Percentiles rank a stretch among this genome's conserved stretches.
phyloP scores from a whole-genome alignment of 2,888 invertebrate genomes.

The Acleris emargana region DNA sequence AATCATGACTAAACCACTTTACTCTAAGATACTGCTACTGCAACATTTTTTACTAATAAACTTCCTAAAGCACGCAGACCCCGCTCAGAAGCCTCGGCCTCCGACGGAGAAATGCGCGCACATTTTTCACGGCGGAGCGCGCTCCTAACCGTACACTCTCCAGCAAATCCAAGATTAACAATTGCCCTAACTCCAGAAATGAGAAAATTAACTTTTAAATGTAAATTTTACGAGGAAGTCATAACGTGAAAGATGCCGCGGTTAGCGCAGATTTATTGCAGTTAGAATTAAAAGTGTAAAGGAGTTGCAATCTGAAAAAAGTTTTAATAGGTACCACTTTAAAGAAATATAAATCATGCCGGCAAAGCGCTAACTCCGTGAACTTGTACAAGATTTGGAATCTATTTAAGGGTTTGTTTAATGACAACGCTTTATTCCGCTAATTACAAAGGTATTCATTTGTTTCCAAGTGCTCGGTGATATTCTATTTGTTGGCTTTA shows the following conservation, averaged over 20 bases:
- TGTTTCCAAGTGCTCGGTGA: constrained; percentile 44
- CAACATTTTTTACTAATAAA: no score
- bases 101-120: constrained; percentile 51
- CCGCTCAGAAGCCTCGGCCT: not conserved
- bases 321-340: constrained; percentile 82
- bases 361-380: constrained; percentile 68
- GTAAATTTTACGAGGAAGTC: constrained; percentile 83
- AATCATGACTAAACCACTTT: no score
- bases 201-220: constrained; percentile 83
- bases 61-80: not conserved
- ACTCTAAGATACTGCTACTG: no score
- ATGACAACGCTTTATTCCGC: constrained; percentile 66
- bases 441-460: constrained; percentile 59
- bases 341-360: constrained; percentile 81
- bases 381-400: constrained; percentile 72
- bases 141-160: constrained; percentile 39
- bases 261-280: constrained; percentile 81
- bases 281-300: constrained; percentile 82
- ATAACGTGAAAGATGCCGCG: constrained; percentile 81
- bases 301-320: constrained; percentile 82
- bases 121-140: constrained; percentile 55
- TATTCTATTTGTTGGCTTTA: constrained; percentile 37
- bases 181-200: constrained; percentile 71
- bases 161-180: constrained; percentile 77
- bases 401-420: constrained; percentile 69